Base-by-base conservation (phyloP, 1,140 invertebrate species). In the Drosophila persimilis region DNA sequence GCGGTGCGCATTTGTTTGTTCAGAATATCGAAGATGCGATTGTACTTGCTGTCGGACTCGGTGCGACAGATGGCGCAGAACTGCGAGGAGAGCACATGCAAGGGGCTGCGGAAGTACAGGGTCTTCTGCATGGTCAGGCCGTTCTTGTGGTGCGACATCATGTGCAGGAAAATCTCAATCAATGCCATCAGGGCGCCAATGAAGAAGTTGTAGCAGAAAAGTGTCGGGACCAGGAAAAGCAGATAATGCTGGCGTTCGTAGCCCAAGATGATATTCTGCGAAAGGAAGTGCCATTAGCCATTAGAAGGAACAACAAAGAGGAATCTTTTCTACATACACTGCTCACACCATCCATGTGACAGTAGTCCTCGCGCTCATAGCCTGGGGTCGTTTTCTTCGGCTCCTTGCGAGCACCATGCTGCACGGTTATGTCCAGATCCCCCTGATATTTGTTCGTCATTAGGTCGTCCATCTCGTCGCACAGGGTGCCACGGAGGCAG, bases 1-100 rank as follows among this genome's bases (percentile, higher is more conserved):
- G 89, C 66, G 13, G 70, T 45, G 1, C 85, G 58, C 89, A 90
- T 89, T 41, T 90, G 89, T 35, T 81, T 62, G 50, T 90, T 89
- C 9, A 90, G 70, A 6, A 73, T 52, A n/a, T 74, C 77, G 26
- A 90, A 90, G 44, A 75, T 89, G 51, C 77, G 77, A 44, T 88
- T 90, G 26, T 89, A 93, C 92, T 52, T 91, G 91, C 44, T 92
- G 90, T 91, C 92, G 4, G 77, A 91, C 48, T 93, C 92, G 13
- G 90, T 91, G 59, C 93, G 92, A 59, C 94, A 94, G 11, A 92
- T 70, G 13, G 92, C 93, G 69, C 94, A 94, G 76, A 93, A 94
- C 65, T 94, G 93, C 2, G 93, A 92, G 3, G 92, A 92, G 41
- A 93, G 92, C 0, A 92, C 89, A 61, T 94, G 93, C 57, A 94